Base-by-base conservation (phyloP, 2,888 invertebrate species). In the Heteropelma amictum region DNA sequence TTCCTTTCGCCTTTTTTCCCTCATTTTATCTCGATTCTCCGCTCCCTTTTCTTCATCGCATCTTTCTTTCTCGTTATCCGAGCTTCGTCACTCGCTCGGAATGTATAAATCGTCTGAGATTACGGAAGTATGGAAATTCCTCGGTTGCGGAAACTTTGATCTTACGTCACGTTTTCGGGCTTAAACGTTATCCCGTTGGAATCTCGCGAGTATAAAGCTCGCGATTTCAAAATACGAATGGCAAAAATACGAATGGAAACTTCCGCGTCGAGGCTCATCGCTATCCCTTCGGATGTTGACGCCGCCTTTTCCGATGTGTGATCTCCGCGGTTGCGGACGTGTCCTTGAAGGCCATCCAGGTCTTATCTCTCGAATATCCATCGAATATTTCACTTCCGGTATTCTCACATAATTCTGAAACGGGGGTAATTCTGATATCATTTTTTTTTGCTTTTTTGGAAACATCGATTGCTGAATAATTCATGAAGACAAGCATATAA, bases 71-170 rank as follows among this genome's bases (percentile, higher is more conserved):
- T 14, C 35, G n/a, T 45, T 74, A 45, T 45, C 51, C 30, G 23
- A 8, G 23, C n/a, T 28, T 7, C 42, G 23, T 35, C 21, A 23
- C 40, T 47, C 56, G 67, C 65, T 60, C 42, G 35, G 77, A 77
- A 77, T 79, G n/a, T n/a, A 73, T 71, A 76, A 76, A 76, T 54
- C 71, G 65, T 72, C 51, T 68, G 64, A 77, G 63, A 72, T 69
- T 60, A 21, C n/a, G 40, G 53, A 70, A 60, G 73, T 53, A 40
- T 54, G 38, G 56, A 69, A 51, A 75, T 70, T n/a, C 56, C 42
- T 26, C 26, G 47, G 35, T 60, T 53, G 35, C 51, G 64, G 53
- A 58, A 74, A 74, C 60, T 61, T 70, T 49, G 65, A 74, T 70
- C 47, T n/a, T 49, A 70, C 54, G 47, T 54, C 60, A 38, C 53